Percentiles rank a stretch among this genome's conserved stretches.
Evolutionary conservation across 2,797 vertebrate species (phyloP).

Genomic region (Fistularia commersonii): DNA sequence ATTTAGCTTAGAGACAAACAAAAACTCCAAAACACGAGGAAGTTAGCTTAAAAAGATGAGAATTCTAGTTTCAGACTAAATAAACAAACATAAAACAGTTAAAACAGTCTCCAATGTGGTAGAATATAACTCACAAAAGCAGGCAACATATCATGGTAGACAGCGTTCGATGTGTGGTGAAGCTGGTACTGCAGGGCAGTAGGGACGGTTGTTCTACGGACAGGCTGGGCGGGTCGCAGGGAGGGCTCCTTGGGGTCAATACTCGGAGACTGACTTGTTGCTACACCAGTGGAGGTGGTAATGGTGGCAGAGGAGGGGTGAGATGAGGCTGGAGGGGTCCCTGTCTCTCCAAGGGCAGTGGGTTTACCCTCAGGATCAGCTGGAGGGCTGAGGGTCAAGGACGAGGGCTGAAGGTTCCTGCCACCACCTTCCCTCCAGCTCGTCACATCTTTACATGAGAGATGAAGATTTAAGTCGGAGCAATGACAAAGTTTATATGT

Average conservation of each 20-base stretch:
- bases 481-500: not conserved
- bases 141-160: constrained; percentile 98
- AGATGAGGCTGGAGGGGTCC: constrained; percentile 56
- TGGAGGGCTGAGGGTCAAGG: constrained; percentile 65
- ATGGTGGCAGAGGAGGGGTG: constrained; percentile 78
- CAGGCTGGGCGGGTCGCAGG: constrained; percentile 86
- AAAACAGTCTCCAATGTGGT: not conserved
- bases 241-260: constrained; percentile 85
- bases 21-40: not conserved
- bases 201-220: constrained; percentile 80
- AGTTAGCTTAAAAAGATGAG: not conserved
- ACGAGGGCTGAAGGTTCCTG: constrained; percentile 87
- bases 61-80: not conserved
- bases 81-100: not conserved
- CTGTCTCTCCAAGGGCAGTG: constrained; percentile 66
- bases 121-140: constrained; percentile 87
- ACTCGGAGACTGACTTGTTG: constrained; percentile 67
- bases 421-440: constrained; percentile 99
- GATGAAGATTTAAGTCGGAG: not conserved
- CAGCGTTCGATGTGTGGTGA: constrained; percentile 88
- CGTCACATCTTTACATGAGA: constrained; percentile 84
- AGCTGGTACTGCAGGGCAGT: constrained; percentile 88
- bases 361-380: constrained; percentile 75
- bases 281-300: constrained; percentile 68
- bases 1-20: not conserved